Evolutionary conservation across 2,113 vertebrate genomes (phyloP).

Genomic region (Pipra filicauda): DNA sequence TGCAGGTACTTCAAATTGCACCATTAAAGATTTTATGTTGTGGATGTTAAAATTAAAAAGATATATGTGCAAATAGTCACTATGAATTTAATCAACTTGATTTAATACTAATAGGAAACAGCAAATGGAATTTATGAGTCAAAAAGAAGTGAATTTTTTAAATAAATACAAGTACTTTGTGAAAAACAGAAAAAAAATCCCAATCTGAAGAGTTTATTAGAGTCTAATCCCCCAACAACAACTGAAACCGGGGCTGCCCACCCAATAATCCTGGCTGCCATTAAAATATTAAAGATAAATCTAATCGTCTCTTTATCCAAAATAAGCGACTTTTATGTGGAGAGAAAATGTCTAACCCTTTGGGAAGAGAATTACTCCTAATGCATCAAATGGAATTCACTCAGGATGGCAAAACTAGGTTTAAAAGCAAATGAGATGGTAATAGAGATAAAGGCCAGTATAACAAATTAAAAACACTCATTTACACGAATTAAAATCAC

Average conservation of each 20-base stretch:
- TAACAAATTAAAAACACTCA: constrained; percentile 85
- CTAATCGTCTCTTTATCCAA: constrained; percentile 86
- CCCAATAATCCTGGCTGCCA: constrained; percentile 82
- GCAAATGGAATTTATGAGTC: constrained; percentile 84
- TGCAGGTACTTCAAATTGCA: constrained; percentile 73
- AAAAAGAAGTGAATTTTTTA: constrained; percentile 75
- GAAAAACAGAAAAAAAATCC: constrained; percentile 69
- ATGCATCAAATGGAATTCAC: constrained; percentile 82
- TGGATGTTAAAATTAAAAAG: constrained; percentile 84
- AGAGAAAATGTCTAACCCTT: constrained; percentile 81
- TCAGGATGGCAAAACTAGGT: constrained; percentile 76
- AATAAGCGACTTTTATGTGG: constrained; percentile 85
- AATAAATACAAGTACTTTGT: constrained; percentile 77
- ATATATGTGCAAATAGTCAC: constrained; percentile 83
- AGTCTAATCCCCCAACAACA: constrained; percentile 78
- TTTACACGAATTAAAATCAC: constrained; percentile 80
- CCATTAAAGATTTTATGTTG: constrained; percentile 81
- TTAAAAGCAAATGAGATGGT: constrained; percentile 82
- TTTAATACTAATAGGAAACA: constrained; percentile 84
- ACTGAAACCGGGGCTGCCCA: constrained; percentile 68
- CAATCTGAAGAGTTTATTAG: constrained; percentile 83
- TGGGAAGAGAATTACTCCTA: constrained; percentile 82
- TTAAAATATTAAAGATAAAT: constrained; percentile 90
- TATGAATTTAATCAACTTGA: constrained; percentile 84
- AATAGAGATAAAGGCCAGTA: constrained; percentile 82